These are phyloP conservation scores for Aphelinus certus DNA, from an alignment of 1,140 invertebrate genomes.

Conservation along the genomic window DNA sequence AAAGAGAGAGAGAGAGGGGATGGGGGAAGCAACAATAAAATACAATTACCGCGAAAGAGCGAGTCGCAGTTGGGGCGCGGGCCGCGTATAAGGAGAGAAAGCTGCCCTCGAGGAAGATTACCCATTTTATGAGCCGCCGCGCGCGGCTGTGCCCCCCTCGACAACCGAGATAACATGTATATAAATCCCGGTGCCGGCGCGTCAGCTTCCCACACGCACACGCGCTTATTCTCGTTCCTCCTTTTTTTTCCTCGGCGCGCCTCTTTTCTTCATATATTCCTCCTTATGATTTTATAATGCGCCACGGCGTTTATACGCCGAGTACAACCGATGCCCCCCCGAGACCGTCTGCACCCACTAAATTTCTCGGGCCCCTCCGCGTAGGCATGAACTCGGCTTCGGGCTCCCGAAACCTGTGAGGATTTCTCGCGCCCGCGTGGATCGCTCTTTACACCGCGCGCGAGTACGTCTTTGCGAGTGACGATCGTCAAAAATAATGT, in stretches of 20 bases:
- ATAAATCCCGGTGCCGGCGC: constrained; percentile 6
- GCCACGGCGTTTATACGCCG: too few relatives aligned
- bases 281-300: constrained; percentile 34
- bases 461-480: too few relatives aligned
- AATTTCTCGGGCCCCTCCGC: too few relatives aligned
- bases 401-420: too few relatives aligned
- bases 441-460: too few relatives aligned
- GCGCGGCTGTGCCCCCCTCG: constrained; percentile 7
- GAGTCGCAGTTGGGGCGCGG: background rate
- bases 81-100: constrained; percentile 16
- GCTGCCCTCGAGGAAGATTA: constrained; percentile 38
- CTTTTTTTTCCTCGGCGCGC: background rate
- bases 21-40: constrained; percentile 42
- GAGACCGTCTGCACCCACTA: too few relatives aligned
- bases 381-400: too few relatives aligned
- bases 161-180: constrained; percentile 8
- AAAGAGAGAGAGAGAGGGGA: constrained; percentile 13
- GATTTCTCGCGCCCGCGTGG: too few relatives aligned
- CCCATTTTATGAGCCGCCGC: constrained; percentile 36
- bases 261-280: constrained; percentile 12
- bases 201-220: background rate
- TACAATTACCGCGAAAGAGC: constrained; percentile 37
- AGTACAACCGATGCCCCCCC: too few relatives aligned
- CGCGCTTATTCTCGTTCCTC: background rate
- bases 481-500: too few relatives aligned